phyloP scores from a whole-genome alignment of 2,113 vertebrate genomes.

The Hypanus sabinus region DNA sequence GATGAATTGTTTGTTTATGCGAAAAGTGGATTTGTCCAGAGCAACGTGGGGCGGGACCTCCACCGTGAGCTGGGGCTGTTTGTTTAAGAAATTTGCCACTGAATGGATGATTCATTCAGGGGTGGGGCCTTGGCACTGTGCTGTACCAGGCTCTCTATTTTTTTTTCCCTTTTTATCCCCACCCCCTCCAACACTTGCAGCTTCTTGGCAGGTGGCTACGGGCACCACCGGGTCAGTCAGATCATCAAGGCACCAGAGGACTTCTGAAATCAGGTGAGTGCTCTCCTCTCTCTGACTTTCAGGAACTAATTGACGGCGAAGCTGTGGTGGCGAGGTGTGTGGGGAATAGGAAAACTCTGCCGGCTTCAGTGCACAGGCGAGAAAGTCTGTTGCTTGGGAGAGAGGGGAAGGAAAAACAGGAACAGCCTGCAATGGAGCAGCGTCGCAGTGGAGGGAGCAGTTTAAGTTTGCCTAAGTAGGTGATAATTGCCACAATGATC shows the following conservation, averaged over 20 bases:
- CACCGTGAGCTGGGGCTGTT: not conserved
- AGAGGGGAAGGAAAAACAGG: not conserved
- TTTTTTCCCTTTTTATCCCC: not conserved
- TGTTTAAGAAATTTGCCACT: constrained; percentile 8
- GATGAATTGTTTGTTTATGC: not conserved
- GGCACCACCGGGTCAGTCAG: not conserved
- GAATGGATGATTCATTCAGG: constrained; percentile 34
- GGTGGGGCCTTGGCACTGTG: constrained; percentile 27
- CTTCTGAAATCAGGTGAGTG: constrained; percentile 2
- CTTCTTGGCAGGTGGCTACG: not conserved
- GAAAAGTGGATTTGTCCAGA: not conserved
- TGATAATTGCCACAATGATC: not conserved
- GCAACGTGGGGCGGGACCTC: not conserved
- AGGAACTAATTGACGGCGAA: constrained; percentile 8
- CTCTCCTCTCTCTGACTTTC: not conserved
- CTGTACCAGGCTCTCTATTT: constrained; percentile 17
- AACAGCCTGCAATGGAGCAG: constrained; percentile 2
- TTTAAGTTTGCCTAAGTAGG: not conserved
- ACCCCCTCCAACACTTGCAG: not conserved
- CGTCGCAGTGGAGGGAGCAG: constrained; percentile 3
- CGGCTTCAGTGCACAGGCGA: not conserved
- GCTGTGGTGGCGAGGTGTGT: not conserved
- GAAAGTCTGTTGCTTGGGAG: not conserved
- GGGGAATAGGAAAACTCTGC: not conserved
- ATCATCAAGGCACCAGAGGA: not conserved